Percentiles rank a stretch among this genome's conserved stretches.
Evolutionary conservation across 2,113 vertebrate genomes (phyloP).

Genomic region (Chionis minor): DNA sequence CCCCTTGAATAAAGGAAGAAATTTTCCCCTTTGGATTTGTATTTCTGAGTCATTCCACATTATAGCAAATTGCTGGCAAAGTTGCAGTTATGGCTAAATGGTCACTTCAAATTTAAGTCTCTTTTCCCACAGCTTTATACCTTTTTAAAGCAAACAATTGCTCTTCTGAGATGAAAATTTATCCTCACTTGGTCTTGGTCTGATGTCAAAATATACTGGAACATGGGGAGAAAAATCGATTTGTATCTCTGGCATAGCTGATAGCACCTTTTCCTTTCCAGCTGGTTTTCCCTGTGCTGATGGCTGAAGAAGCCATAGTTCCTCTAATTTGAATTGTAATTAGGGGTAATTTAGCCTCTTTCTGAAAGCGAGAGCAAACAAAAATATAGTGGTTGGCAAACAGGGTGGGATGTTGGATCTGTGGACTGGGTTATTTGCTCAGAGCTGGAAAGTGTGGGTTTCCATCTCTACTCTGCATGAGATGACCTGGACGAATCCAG

Average conservation of each 20-base stretch:
- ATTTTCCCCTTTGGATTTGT: not conserved
- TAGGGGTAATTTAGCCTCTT: not conserved
- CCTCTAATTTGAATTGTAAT: not conserved
- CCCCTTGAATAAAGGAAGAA: not conserved
- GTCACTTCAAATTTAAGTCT: slow-evolving; percentile 9
- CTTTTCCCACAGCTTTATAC: not conserved
- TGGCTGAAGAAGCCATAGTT: not conserved
- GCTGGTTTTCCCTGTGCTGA: not conserved
- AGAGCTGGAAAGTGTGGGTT: not conserved
- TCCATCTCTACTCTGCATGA: not conserved
- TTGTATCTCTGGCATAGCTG: not conserved
- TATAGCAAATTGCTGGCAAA: not conserved
- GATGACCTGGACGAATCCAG: not conserved
- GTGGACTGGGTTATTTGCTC: not conserved
- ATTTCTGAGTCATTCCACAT: not conserved
- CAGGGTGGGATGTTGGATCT: not conserved
- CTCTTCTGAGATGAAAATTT: not conserved
- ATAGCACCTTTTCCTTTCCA: not conserved
- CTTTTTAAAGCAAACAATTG: not conserved
- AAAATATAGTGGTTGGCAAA: not conserved
- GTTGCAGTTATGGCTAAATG: not conserved
- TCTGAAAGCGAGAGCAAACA: not conserved
- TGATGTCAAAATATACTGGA: not conserved
- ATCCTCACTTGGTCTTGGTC: not conserved
- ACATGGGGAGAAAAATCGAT: not conserved